Base-by-base conservation (phyloP, 2,888 invertebrate genomes). In the Physocephala rufipes region DNA sequence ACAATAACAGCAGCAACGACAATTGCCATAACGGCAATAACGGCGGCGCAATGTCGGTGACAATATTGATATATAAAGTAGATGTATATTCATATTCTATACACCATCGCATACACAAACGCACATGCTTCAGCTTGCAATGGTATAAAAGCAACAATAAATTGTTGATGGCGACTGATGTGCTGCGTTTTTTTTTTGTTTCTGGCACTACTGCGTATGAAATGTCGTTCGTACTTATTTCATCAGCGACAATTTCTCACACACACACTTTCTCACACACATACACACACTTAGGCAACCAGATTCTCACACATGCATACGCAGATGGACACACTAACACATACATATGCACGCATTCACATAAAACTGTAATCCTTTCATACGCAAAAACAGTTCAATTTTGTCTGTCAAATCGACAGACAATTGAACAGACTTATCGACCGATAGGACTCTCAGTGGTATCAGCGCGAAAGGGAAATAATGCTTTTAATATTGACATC, bases 401-500 rank as follows among this genome's bases (percentile, higher is more conserved):
- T n/a, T n/a, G n/a, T n/a, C n/a, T n/a, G 45, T n/a, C 58, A 47
- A 53, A 45, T 21, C 67, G 21, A 51, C 36, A 36, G 36, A 36
- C 36, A 36, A 9, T 7, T 9, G 9, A 9, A 36, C 36, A 36
- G 45, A 36, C 51, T 43, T 49, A 45, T 21, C 67, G 21, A 51
- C 49, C 19, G 28, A 43, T 62, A 5, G 47, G 15, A 62, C 70
- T 19, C 64, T 24, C 49, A 36, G 49, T 74, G 70, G 62, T 68
- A 62, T 51, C 68, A 62, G 61, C 36, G n/a, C 67, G 71, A 64
- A 58, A 55, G 83, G 78, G 82, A 83, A 81, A 81, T 83, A 82
- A 83, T 83, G 82, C 81, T 84, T 83, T 82, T 79, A 81, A 83
- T 84, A 84, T 84, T 83, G 82, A 79, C 83, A 81, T 78, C 82